Evolutionary conservation across 2,797 vertebrate species (phyloP).

Genomic region (Pseudochaenichthys georgianus): DNA sequence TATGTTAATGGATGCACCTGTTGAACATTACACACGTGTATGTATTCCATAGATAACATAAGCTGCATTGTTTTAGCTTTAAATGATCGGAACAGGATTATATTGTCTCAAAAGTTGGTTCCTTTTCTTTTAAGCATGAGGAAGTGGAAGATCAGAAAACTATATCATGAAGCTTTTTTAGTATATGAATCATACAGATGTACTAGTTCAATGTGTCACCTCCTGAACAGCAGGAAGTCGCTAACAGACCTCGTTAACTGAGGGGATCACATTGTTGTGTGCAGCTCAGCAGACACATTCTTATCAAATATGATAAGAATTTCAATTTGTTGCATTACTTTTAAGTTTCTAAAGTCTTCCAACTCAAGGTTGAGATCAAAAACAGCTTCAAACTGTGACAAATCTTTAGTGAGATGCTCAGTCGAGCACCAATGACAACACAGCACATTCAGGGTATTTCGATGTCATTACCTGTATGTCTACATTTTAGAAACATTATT

Average conservation of each 20-base stretch:
- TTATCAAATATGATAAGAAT: background rate
- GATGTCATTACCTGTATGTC: background rate
- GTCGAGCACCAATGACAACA: conserved; percentile 38
- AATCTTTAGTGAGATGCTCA: conserved; percentile 41
- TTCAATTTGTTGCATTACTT: conserved; percentile 1
- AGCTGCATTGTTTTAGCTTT: background rate
- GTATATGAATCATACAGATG: background rate
- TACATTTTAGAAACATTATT: background rate
- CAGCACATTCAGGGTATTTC: conserved; percentile 32
- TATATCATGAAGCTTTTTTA: background rate
- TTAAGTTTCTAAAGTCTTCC: conserved; percentile 16
- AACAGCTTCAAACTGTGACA: conserved; percentile 49
- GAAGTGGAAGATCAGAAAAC: background rate
- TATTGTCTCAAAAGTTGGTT: too few species aligned
- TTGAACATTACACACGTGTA: background rate
- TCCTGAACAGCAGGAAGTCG: background rate
- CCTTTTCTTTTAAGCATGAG: conserved; percentile 3
- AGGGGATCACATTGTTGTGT: background rate
- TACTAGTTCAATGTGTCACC: background rate
- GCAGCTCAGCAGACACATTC: too few species aligned
- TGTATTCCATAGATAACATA: background rate
- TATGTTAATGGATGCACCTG: background rate
- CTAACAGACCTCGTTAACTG: background rate
- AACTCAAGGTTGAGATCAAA: conserved; percentile 51
- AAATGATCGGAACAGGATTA: background rate